Evolutionary conservation across 2,113 vertebrate species (phyloP).

Genomic region (Ammodytes marinus): DNA sequence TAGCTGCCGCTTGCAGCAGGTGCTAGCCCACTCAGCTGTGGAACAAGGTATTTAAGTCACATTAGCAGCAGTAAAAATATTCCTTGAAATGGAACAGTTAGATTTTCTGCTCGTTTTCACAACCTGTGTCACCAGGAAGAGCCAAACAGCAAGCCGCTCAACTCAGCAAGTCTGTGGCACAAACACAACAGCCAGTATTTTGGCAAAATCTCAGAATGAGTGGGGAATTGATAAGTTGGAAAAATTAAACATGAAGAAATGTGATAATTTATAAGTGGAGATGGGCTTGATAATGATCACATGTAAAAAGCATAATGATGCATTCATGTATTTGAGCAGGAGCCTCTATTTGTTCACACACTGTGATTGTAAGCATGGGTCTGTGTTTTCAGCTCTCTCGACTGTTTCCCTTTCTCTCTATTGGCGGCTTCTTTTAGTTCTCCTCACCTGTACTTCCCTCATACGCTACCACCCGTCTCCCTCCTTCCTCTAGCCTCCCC

Average conservation of each 20-base stretch:
- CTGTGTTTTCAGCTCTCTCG: constrained; percentile 17
- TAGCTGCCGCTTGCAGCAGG: constrained; percentile 97
- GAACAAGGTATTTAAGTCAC: constrained; percentile 99
- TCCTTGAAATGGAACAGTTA: constrained; percentile 98
- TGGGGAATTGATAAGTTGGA: constrained; percentile 11
- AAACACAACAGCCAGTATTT: constrained; percentile 53
- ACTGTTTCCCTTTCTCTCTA: constrained; percentile 5
- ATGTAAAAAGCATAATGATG: not conserved
- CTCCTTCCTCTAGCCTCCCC: constrained; percentile 43
- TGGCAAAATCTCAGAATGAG: constrained; percentile 26
- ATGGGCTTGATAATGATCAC: constrained; percentile 1
- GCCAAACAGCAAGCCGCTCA: constrained; percentile 59
- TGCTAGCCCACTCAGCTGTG: constrained; percentile 99
- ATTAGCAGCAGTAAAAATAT: constrained; percentile 99
- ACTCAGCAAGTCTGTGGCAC: constrained; percentile 60
- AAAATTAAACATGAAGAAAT: not conserved
- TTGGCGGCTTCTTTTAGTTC: constrained; percentile 12
- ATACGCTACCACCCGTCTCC: constrained; percentile 24
- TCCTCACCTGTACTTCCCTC: constrained; percentile 36
- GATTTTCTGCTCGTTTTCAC: constrained; percentile 99
- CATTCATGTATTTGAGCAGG: not conserved
- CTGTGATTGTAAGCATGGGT: constrained; percentile 15
- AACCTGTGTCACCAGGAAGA: constrained; percentile 87
- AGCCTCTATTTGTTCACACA: not conserved
- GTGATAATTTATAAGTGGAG: not conserved